Percentiles rank a stretch among this genome's conserved stretches.
Evolutionary conservation across 2,888 invertebrate species (phyloP).

Genomic region (Laothoe populi): DNA sequence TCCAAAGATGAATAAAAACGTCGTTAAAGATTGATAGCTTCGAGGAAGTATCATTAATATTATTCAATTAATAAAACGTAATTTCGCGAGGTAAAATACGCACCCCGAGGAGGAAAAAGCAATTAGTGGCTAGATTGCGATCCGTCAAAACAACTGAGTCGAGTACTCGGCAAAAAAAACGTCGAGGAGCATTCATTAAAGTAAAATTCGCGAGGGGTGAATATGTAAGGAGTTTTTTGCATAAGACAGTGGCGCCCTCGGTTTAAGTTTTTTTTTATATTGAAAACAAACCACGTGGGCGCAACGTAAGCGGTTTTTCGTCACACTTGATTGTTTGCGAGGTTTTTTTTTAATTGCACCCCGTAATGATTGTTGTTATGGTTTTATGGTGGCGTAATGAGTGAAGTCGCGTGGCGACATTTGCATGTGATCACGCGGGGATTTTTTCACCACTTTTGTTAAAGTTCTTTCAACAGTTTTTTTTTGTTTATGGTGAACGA

Average conservation of each 20-base stretch:
- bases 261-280: conserved; percentile 71
- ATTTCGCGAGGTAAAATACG: conserved; percentile 77
- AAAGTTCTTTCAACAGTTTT: conserved; percentile 72
- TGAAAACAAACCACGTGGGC: conserved; percentile 81
- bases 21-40: conserved; percentile 82
- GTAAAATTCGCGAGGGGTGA: conserved; percentile 83
- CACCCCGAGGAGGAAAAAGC: conserved; percentile 83
- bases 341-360: conserved; percentile 82
- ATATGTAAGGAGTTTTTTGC: conserved; percentile 84
- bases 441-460: conserved; percentile 73
- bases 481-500: conserved; percentile 72
- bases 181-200: conserved; percentile 80
- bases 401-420: conserved; percentile 73
- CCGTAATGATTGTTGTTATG: conserved; percentile 81
- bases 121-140: conserved; percentile 85
- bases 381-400: conserved; percentile 80
- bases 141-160: conserved; percentile 84
- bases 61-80: conserved; percentile 85
- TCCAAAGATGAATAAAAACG: conserved; percentile 78
- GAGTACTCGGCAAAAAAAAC: conserved; percentile 71
- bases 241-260: conserved; percentile 82
- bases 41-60: conserved; percentile 83
- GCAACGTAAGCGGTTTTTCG: conserved; percentile 80
- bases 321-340: conserved; percentile 76
- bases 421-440: conserved; percentile 80